Base-by-base conservation (phyloP, 2,888 invertebrate genomes). In the Microdon myrmicae region DNA sequence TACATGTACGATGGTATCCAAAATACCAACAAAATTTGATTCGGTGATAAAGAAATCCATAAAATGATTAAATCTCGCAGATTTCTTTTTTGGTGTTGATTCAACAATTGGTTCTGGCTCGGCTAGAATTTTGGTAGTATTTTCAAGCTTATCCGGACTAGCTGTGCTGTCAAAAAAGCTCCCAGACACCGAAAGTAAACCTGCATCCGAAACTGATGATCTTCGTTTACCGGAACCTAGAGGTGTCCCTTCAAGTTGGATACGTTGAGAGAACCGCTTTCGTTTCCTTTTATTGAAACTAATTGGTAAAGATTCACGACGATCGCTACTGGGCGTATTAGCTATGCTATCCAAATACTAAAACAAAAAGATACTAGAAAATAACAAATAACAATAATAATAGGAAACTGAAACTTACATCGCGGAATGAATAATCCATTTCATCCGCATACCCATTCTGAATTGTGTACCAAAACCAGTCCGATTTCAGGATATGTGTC, bases 391-490 rank as follows among this genome's bases (percentile, higher is more conserved):
- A n/a, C n/a, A n/a, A n/a, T n/a, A 14, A 2, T 14, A 5, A 8
- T 2, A 2, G 4, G 4, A 19, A 1, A 14, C 1, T 12, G 2
- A 10, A 31, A 84, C 87, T 87, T 83, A 90, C 91, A 80, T 91
- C 90, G 80, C 90, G 90, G 74, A 92, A 93, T 10, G 89, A 83
- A 81, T 95, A 95, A 70, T 95, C 90, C 75, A 88, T 87, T 79
- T 96, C 97, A 74, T 92, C 90, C 61, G 94, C 93, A 68, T 91
- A 92, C 73, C 95, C 94, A 83, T 96, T 94, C 81, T 96, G 96
- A 64, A 97, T 93, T 35, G 96, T 95, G 25, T 92, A 93, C 97
- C 97, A 98, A 82, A 97, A 97, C 97, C 97, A 97, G 82, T 96
- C 94, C 4, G 91, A 91, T 80, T 92, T 93, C 45, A 94, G 89